A percentile compares a stretch with the other conserved stretches of the same genome.
phyloP scores from a whole-genome alignment of 1,140 invertebrate genomes.

The Harpegnathos saltator region DNA sequence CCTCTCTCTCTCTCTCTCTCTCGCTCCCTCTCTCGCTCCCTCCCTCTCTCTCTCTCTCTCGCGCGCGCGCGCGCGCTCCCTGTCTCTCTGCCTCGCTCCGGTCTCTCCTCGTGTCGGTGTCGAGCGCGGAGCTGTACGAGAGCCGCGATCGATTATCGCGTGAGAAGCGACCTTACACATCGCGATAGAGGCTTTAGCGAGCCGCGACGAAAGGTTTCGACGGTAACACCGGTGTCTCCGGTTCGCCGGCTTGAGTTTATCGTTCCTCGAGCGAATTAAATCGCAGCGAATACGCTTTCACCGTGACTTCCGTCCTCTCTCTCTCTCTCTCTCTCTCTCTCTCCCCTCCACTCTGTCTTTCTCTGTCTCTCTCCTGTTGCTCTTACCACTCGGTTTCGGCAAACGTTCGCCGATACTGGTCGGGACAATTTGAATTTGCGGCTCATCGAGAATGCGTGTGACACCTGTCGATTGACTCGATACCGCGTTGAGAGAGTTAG shows the following conservation, averaged over 20 bases:
- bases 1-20: neutral
- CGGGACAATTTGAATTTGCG: slow-evolving; percentile 16
- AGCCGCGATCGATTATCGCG: slow-evolving; percentile 71
- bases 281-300: slow-evolving; percentile 16
- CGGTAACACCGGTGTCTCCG: slow-evolving; percentile 62
- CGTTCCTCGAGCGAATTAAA: slow-evolving; percentile 49
- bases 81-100: neutral
- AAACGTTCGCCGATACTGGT: neutral
- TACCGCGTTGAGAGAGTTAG: neutral
- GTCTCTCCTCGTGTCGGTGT: slow-evolving; percentile 4
- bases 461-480: slow-evolving; percentile 36
- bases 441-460: slow-evolving; percentile 10
- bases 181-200: slow-evolving; percentile 18
- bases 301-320: too few species aligned
- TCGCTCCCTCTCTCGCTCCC: neutral
- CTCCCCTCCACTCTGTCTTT: neutral
- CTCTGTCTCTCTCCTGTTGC: neutral
- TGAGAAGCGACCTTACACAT: slow-evolving; percentile 67
- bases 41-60: slow-evolving; percentile 8
- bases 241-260: slow-evolving; percentile 69
- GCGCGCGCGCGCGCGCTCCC: too few species aligned
- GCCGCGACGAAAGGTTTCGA: slow-evolving; percentile 53
- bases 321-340: neutral
- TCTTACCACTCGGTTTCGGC: neutral
- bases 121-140: slow-evolving; percentile 25